Base-by-base conservation (phyloP, 2,113 vertebrate genomes). In the Rhineura floridana region DNA sequence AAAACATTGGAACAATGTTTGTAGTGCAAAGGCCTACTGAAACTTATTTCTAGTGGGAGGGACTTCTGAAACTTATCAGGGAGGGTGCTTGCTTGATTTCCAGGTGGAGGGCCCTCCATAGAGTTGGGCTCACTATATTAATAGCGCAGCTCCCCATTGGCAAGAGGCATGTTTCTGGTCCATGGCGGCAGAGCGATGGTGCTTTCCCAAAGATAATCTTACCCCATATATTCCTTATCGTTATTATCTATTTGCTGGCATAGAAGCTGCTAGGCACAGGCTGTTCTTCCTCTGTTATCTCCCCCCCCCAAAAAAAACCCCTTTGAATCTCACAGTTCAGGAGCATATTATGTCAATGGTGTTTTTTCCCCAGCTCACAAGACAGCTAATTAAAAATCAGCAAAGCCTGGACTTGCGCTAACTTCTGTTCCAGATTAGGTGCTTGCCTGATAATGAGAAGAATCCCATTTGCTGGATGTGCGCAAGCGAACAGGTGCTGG, bases 311-410 rank as follows among this genome's bases (percentile, higher is more conserved):
- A 8, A 67, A 59, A 59, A 59, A 19, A 15, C 50, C 0, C 55
- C 10, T 9, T 50, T 42, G 36, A n/a, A 65, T 65, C 28, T 80
- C 55, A n/a, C 28, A 13, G 28, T 48, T 23, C 15, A 36, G 28
- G 17, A 62, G 36, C 7, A 48, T 84, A 75, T 21, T 21, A 1
- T 9, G 52, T 73, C 28, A 30, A 65, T n/a, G 42, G 25, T 81
- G 63, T 0, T 0, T 77, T 28, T 23, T 33, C 30, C 3, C 1
- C 65, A 70, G 4, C 42, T 72, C 30, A 30, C 0, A 1, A 44
- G 67, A 2, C 62, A 50, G 82, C 23, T 91, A 88, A 85, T 88
- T 85, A 89, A 92, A 76, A 90, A 85, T 12, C 83, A 77, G 78
- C 79, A 39, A 23, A 0, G 28, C 1, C 10, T 44, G 4, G 0